Base-by-base conservation (phyloP, 2,797 vertebrate genomes). In the Dendrocincla fuliginosa region DNA sequence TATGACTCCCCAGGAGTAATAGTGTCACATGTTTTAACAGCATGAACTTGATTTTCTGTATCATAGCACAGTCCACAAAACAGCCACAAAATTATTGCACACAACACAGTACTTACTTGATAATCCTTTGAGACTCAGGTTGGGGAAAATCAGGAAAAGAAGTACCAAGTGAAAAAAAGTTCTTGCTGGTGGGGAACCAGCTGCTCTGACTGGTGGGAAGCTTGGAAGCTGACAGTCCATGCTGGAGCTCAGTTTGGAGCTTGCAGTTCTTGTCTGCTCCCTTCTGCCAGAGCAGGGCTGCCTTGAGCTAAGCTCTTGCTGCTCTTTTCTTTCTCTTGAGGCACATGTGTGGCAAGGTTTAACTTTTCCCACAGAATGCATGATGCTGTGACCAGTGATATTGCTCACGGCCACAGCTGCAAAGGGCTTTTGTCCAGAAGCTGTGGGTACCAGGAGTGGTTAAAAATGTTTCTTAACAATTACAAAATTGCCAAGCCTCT, bases 171-270 rank as follows among this genome's bases (percentile, higher is more conserved):
- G 13, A 83, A 13, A 32, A 16, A 16, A 68, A 44, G 9, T 56
- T 87, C 68, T 77, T 16, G 33, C 92, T 91, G 17, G 75, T 44
- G 76, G 95, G 84, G 47, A 92, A 92, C 87, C 52, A 67, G 77
- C 74, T 78, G 39, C 11, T 92, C 6, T 8, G 42, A 5, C 91
- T 90, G 91, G 80, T 95, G 87, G 89, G 70, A 67, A 68, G 57
- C 76, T 35, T 60, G 56, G 69, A 23, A 50, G 33, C 8, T 95
- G 84, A 47, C 93, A 95, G 73, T 37, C 84, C 35, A 4, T 13
- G 7, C 53, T 35, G 37, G 83, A 89, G 53, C 76, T 86, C 46
- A 5, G 3, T 75, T 46, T 86, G 78, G 84, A 85, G 61, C 89
- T 65, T 81, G 71, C 55, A 30, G 20, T 17, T 68, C 56, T 68